Conservation (phyloP, 2,888 invertebrate species). For the Amiota mariae region DNA sequence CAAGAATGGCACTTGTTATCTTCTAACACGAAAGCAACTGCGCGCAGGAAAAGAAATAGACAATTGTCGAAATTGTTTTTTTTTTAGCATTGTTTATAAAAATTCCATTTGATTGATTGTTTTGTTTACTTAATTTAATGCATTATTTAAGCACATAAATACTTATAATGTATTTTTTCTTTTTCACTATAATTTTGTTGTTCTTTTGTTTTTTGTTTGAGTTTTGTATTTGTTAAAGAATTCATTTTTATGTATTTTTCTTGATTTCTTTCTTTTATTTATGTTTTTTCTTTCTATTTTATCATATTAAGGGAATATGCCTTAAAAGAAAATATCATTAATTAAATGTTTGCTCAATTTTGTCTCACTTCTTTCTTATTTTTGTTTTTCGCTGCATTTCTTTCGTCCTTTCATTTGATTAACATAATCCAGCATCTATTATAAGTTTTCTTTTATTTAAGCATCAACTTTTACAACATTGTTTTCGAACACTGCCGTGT, state of each 20-base stretch:
- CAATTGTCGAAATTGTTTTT: too few species aligned
- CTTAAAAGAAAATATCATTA: slow-evolving; percentile 55
- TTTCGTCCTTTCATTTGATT: slow-evolving; percentile 55
- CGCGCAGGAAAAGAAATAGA: too few species aligned
- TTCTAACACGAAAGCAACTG: too few species aligned
- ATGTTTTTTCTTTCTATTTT: slow-evolving; percentile 14
- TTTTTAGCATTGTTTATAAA: slow-evolving; percentile 16
- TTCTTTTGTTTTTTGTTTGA: slow-evolving; percentile 23
- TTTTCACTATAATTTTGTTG: slow-evolving; percentile 30
- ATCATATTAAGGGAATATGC: too few species aligned
- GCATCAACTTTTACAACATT: neutral
- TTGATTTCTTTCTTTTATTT: slow-evolving; percentile 33
- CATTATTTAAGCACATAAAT: slow-evolving; percentile 62
- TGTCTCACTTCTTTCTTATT: slow-evolving; percentile 32
- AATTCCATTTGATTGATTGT: slow-evolving; percentile 65
- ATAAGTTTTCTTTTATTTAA: slow-evolving; percentile 44
- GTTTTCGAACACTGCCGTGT: neutral
- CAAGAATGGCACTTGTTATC: too few species aligned
- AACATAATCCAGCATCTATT: slow-evolving; percentile 67
- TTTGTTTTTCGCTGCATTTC: slow-evolving; percentile 10
- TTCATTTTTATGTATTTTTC: too few species aligned
- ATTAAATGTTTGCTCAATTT: slow-evolving; percentile 62
- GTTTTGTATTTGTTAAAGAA: neutral
- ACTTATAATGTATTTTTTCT: slow-evolving; percentile 52
- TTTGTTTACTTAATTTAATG: slow-evolving; percentile 66